Conservation (phyloP, 1,140 invertebrate species). For the Drosophila ercepeae region DNA sequence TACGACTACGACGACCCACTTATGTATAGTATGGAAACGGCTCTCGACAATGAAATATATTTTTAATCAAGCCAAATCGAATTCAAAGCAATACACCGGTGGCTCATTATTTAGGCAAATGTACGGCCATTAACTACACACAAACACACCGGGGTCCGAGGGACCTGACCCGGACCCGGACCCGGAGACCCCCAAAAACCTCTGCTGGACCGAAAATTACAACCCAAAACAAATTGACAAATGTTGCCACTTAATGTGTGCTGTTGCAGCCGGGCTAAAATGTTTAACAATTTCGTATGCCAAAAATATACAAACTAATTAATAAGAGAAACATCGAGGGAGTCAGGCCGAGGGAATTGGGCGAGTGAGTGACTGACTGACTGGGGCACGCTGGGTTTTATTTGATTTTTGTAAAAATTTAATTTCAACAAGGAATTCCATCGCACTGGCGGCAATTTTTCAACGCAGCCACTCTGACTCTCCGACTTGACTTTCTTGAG, state of each 20-base stretch:
- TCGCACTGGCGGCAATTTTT: slow-evolving; percentile 71
- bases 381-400: slow-evolving; percentile 73
- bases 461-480: slow-evolving; percentile 46
- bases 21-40: slow-evolving; percentile 14
- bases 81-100: slow-evolving; percentile 81
- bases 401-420: slow-evolving; percentile 82
- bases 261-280: slow-evolving; percentile 57
- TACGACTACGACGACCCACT: slow-evolving; percentile 25
- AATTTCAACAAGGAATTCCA: slow-evolving; percentile 73
- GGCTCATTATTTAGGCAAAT: slow-evolving; percentile 80
- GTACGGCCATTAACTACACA: slow-evolving; percentile 75
- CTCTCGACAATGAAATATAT: slow-evolving; percentile 74
- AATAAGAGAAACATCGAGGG: slow-evolving; percentile 62
- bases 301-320: slow-evolving; percentile 82
- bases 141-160: slow-evolving; percentile 33
- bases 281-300: slow-evolving; percentile 78
- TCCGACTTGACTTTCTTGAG: slow-evolving; percentile 63
- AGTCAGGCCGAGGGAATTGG: slow-evolving; percentile 16
- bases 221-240: slow-evolving; percentile 73
- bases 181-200: not conserved
- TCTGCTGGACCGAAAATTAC: slow-evolving; percentile 29
- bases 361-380: slow-evolving; percentile 27
- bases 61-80: slow-evolving; percentile 81
- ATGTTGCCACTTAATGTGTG: slow-evolving; percentile 76
- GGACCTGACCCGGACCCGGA: slow-evolving; percentile 13